These are phyloP conservation scores for Anoplius nigerrimus DNA, from an alignment of 2,888 invertebrate species.

Conservation along the genomic window DNA sequence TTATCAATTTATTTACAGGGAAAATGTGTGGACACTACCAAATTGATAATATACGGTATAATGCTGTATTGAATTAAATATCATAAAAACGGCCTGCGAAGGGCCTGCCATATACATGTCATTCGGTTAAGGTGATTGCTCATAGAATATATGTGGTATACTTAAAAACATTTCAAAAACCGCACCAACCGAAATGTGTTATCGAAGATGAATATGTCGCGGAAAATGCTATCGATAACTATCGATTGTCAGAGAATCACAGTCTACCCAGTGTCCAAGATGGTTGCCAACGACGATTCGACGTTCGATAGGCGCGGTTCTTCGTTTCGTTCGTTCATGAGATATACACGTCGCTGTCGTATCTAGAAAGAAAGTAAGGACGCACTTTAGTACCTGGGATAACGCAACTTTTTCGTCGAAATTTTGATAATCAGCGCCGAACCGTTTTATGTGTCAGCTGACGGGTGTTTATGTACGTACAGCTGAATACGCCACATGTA, in stretches of 20 bases:
- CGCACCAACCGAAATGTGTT: neutral
- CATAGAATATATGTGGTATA: too few relatives aligned
- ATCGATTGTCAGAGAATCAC: conserved; percentile 3
- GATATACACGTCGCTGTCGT: conserved; percentile 21
- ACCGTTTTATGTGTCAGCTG: conserved; percentile 45
- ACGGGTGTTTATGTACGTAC: conserved; percentile 50
- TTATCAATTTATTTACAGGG: too few relatives aligned
- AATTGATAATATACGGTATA: too few relatives aligned
- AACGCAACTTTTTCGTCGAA: neutral
- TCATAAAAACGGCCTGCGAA: too few relatives aligned
- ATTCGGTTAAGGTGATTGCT: too few relatives aligned
- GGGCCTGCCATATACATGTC: too few relatives aligned
- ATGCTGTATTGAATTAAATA: too few relatives aligned
- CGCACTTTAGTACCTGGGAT: neutral
- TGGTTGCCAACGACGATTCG: conserved; percentile 45
- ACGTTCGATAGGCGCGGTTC: conserved; percentile 56
- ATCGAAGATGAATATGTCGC: neutral
- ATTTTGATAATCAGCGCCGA: neutral
- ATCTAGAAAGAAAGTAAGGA: conserved; percentile 19
- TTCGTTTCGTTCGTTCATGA: conserved; percentile 28
- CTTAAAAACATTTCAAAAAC: too few relatives aligned
- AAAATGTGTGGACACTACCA: too few relatives aligned
- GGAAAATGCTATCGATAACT: neutral
- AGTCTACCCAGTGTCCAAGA: conserved; percentile 44
- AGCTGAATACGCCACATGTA: conserved; percentile 27